A percentile compares a stretch with the other conserved stretches of the same genome.
These are phyloP conservation scores for Mnemiopsis leidyi DNA, from an alignment of 37 sponge, comb jelly and placozoan species.

Conservation along the genomic window DNA sequence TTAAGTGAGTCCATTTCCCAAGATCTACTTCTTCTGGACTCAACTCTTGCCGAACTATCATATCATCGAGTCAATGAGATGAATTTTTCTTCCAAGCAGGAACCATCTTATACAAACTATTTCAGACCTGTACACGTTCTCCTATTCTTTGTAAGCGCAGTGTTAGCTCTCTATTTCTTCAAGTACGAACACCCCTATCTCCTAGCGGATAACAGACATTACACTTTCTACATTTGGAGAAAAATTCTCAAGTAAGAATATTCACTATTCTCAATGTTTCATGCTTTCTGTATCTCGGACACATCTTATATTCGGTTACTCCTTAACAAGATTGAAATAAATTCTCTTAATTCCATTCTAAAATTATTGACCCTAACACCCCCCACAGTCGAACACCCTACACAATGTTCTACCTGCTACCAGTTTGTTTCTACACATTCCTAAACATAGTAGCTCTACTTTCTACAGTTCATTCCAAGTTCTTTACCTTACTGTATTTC, in stretches of 20 bases:
- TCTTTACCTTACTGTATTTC: slow-evolving; percentile 67
- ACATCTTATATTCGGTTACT: too few relatives aligned
- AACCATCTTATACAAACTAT: neutral
- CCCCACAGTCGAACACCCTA: neutral
- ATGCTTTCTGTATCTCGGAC: too few relatives aligned
- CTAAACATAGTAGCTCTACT: neutral
- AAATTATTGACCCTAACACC: too few relatives aligned
- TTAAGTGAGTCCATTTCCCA: neutral
- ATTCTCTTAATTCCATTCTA: too few relatives aligned
- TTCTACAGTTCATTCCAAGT: slow-evolving; percentile 21
- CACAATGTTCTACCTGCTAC: slow-evolving; percentile 4
- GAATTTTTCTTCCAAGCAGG: neutral
- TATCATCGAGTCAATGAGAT: neutral
- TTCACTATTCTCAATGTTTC: too few relatives aligned
- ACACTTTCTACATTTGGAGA: slow-evolving; percentile 94
- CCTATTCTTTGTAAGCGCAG: slow-evolving; percentile 27
- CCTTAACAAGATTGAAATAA: too few relatives aligned
- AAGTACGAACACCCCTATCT: slow-evolving; percentile 81
- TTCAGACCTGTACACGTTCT: slow-evolving; percentile 23
- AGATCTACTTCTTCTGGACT: neutral
- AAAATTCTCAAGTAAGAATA: slow-evolving; percentile 74
- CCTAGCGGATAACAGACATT: slow-evolving; percentile 93
- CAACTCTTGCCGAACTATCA: neutral
- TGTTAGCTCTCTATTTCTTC: slow-evolving; percentile 62
- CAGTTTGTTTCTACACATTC: slow-evolving; percentile 40